Percentiles rank a stretch among this genome's conserved stretches.
Conservation (phyloP, 2,113 vertebrate genomes). For the Ophthalmolycus amberensis region DNA sequence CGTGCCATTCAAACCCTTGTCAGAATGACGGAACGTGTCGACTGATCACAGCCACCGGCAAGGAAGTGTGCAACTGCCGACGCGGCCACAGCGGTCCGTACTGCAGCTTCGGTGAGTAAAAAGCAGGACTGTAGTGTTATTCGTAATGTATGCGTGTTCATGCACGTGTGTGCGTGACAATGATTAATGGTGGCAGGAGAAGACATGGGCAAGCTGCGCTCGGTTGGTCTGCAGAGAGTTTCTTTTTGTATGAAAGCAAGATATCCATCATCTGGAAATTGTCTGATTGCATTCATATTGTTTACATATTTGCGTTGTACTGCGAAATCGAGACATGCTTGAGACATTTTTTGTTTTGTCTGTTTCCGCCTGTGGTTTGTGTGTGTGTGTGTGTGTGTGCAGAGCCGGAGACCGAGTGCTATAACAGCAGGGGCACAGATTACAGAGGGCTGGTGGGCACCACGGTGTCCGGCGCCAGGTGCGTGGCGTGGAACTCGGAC, state of each 20-base stretch:
- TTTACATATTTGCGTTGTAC: constrained; percentile 10
- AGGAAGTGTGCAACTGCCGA: constrained; percentile 87
- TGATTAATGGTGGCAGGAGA: constrained; percentile 40
- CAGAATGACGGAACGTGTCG: constrained; percentile 89
- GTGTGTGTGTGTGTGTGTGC: constrained; percentile 25
- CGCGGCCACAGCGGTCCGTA: constrained; percentile 79
- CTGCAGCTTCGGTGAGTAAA: constrained; percentile 90
- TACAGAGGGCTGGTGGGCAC: constrained; percentile 87
- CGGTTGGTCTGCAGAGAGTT: background rate
- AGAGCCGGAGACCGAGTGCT: constrained; percentile 86
- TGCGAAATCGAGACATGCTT: background rate
- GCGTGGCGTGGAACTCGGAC: constrained; percentile 91
- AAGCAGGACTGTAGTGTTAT: background rate
- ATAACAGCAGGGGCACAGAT: constrained; percentile 76
- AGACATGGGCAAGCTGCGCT: constrained; percentile 39
- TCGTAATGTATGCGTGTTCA: background rate
- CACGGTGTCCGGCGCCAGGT: constrained; percentile 83
- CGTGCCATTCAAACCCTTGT: constrained; percentile 86
- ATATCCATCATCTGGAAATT: background rate
- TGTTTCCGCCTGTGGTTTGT: constrained; percentile 6
- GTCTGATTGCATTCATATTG: background rate
- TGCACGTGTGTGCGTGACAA: constrained; percentile 6
- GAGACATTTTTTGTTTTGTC: background rate
- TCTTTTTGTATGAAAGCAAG: background rate
- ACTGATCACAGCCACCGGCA: constrained; percentile 77